phyloP scores from a whole-genome alignment of 1,140 invertebrate genomes.

The Neodiprion pinetum region DNA sequence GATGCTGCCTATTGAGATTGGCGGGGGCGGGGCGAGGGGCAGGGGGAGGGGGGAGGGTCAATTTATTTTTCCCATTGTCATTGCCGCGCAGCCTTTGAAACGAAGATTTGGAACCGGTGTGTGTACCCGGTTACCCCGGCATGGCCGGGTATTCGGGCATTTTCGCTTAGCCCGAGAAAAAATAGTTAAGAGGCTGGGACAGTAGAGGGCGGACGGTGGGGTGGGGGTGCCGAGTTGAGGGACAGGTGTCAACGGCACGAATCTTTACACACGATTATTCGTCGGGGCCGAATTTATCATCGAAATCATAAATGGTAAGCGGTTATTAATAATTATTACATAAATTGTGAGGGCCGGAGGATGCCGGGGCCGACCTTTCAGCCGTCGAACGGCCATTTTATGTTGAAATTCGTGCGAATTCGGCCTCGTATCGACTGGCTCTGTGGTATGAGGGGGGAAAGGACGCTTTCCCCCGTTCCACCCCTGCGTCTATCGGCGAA shows the following conservation, averaged over 20 bases:
- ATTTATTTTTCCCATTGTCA: background rate
- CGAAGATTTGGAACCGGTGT: no score
- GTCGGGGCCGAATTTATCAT: slow-evolving; percentile 24
- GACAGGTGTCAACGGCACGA: slow-evolving; percentile 59
- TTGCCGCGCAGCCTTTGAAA: background rate
- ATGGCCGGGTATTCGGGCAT: slow-evolving; percentile 45
- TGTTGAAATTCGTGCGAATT: slow-evolving; percentile 51
- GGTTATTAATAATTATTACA: background rate
- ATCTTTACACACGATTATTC: slow-evolving; percentile 36
- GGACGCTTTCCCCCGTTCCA: slow-evolving; percentile 19
- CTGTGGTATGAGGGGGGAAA: slow-evolving; percentile 26
- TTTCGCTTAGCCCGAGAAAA: slow-evolving; percentile 55
- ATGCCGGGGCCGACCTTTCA: slow-evolving; percentile 10
- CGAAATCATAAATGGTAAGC: slow-evolving; percentile 45
- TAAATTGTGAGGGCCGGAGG: background rate
- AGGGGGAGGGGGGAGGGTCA: no score
- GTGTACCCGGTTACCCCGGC: background rate
- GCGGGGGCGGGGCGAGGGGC: no score
- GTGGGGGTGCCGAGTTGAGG: slow-evolving; percentile 55
- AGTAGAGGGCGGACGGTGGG: slow-evolving; percentile 57
- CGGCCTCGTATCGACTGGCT: slow-evolving; percentile 51
- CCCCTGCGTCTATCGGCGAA: slow-evolving; percentile 8
- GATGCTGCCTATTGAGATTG: no score
- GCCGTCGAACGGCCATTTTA: slow-evolving; percentile 49
- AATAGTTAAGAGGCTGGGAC: slow-evolving; percentile 60